Base-by-base conservation (phyloP, 2,113 vertebrate species). In the Thamnaconus septentrionalis region DNA sequence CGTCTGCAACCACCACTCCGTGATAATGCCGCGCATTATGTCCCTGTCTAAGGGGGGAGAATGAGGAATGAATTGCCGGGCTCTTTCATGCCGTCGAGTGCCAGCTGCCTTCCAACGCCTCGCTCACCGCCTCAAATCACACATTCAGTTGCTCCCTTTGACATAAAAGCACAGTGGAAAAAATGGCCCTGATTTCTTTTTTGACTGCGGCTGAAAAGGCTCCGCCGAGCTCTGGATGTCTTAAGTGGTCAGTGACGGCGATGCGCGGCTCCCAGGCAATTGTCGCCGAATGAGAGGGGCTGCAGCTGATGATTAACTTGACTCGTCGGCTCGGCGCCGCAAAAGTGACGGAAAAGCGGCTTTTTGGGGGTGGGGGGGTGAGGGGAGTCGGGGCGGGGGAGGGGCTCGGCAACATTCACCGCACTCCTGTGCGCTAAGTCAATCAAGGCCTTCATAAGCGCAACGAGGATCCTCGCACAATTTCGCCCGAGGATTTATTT, bases 181-280 rank as follows among this genome's bases (percentile, higher is more conserved):
- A 89, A 90, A 83, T 79, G 85, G 87, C 80, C 80, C 78, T 91
- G 81, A 91, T 91, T 91, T 91, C 73, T 78, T 87, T 87, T 86
- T 76, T 66, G 75, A 78, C 66, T 62, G 68, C 70, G 31, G 60
- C 69, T 85, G 85, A 89, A 87, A 79, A 79, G 83, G 73, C 76
- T 80, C 73, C 55, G 80, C 58, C 44, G 83, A 84, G 83, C 85
- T 53, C 87, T 87, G 81, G 79, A 79, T 85, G 85, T 79, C 83
- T 89, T 83, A 87, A 88, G 84, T 83, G 85, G 79, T 85, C 86
- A 83, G 78, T 59, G 52, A 74, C 73, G 61, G 77, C 76, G 78
- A 83, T 76, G 80, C 78, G 64, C 64, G 69, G 83, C 83, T 87
- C 79, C 78, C 75, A 31, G 64, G 79, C 59, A 67, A 84, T 85